phyloP scores from a whole-genome alignment of 2,888 invertebrate genomes.

The Loripinus fragilis region DNA sequence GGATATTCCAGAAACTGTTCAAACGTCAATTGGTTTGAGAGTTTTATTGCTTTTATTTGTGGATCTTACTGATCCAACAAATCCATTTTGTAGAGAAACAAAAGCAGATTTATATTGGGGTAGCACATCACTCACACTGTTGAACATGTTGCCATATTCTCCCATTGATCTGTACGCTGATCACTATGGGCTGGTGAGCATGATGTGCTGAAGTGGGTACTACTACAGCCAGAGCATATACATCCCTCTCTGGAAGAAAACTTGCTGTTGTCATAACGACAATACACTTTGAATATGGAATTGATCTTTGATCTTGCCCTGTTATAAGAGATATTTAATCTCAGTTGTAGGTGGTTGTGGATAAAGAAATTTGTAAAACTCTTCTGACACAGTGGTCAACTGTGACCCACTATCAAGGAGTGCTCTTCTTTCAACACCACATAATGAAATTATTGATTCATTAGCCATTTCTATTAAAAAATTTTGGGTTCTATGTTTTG shows the following conservation, averaged over 20 bases:
- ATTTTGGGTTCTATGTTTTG: not conserved
- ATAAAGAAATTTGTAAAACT: conserved; percentile 8
- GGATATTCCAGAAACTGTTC: conserved; percentile 21
- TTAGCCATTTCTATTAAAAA: not conserved
- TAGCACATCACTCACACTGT: not conserved
- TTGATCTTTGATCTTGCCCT: not conserved
- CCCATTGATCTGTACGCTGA: conserved; percentile 18
- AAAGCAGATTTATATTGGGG: conserved; percentile 13
- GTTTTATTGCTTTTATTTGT: not conserved
- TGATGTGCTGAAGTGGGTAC: conserved; percentile 7
- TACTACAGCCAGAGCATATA: not conserved
- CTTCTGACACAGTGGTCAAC: conserved; percentile 4
- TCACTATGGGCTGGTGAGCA: not conserved
- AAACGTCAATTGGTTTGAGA: conserved; percentile 23
- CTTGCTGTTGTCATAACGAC: not conserved
- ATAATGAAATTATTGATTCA: not conserved
- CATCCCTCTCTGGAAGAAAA: not conserved
- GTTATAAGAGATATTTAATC: not conserved
- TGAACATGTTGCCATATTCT: not conserved
- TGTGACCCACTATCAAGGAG: conserved; percentile 20
- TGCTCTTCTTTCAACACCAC: conserved; percentile 6
- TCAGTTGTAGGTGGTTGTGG: not conserved
- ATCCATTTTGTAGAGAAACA: not conserved
- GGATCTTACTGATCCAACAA: not conserved
- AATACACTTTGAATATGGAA: conserved; percentile 14